phyloP scores from a whole-genome alignment of 2,888 invertebrate genomes.

The Melanostoma mellinum region DNA sequence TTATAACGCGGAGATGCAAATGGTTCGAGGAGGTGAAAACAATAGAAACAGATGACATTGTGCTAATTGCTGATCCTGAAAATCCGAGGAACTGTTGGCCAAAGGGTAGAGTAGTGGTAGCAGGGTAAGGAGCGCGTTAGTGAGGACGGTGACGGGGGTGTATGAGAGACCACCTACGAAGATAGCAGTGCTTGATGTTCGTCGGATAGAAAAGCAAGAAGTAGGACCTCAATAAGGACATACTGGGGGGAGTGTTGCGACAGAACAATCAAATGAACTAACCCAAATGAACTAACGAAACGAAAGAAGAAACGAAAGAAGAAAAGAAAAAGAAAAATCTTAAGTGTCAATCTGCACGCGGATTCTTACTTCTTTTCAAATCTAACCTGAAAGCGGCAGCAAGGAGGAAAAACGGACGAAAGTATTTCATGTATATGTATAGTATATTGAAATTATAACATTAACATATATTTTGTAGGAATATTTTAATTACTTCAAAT shows the following conservation, averaged over 20 bases:
- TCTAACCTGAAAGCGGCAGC: too few species aligned
- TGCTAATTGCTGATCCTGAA: constrained; percentile 58
- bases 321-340: too few species aligned
- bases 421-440: too few species aligned
- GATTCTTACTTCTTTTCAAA: too few species aligned
- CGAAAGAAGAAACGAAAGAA: too few species aligned
- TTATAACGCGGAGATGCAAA: constrained; percentile 53
- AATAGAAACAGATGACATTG: constrained; percentile 50
- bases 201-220: not conserved
- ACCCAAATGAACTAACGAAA: too few species aligned
- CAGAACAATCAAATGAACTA: not conserved
- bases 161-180: constrained; percentile 52
- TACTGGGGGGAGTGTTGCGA: constrained; percentile 58
- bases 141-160: constrained; percentile 25
- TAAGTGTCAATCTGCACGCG: too few species aligned
- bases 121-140: constrained; percentile 45
- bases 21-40: constrained; percentile 52
- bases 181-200: constrained; percentile 43
- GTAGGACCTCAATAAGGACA: constrained; percentile 44
- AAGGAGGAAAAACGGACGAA: too few species aligned
- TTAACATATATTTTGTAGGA: too few species aligned
- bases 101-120: constrained; percentile 53
- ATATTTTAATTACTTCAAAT: too few species aligned
- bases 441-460: too few species aligned
- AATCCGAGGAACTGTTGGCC: constrained; percentile 59